A percentile compares a stretch with the other conserved stretches of the same genome.
phyloP scores from a whole-genome alignment of 2,113 vertebrate genomes.

The Parus major region DNA sequence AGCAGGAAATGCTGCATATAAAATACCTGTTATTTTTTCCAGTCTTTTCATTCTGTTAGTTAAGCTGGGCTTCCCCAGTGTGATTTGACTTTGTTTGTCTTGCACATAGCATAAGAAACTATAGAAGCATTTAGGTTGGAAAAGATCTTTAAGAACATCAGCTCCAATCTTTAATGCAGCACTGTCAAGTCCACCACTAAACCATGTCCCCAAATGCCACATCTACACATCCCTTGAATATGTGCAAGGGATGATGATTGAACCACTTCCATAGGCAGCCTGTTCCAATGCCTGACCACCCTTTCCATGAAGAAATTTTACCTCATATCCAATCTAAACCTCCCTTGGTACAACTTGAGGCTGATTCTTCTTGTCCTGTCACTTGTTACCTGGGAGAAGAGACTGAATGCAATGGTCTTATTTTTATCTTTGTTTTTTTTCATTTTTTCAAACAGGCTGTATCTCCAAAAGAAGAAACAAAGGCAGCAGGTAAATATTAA shows the following conservation, averaged over 20 bases:
- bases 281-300: not conserved
- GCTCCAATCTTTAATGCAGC: not conserved
- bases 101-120: not conserved
- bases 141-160: not conserved
- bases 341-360: not conserved
- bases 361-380: not conserved
- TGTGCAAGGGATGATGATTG: not conserved
- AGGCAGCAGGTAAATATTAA: constrained; percentile 82
- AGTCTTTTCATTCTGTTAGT: not conserved
- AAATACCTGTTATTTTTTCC: not conserved
- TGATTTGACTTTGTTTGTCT: not conserved
- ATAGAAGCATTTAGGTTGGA: not conserved
- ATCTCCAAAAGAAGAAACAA: constrained; percentile 95
- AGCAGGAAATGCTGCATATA: not conserved
- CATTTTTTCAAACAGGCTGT: constrained; percentile 72
- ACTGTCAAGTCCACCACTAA: not conserved
- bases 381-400: not conserved
- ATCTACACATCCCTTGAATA: not conserved
- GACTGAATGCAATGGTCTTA: not conserved
- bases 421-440: not conserved
- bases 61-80: not conserved
- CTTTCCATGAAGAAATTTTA: not conserved
- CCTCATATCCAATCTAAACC: not conserved
- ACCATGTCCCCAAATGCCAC: not conserved
- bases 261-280: not conserved